phyloP scores from a whole-genome alignment of 2,797 vertebrate species.

The Anniella stebbinsi region DNA sequence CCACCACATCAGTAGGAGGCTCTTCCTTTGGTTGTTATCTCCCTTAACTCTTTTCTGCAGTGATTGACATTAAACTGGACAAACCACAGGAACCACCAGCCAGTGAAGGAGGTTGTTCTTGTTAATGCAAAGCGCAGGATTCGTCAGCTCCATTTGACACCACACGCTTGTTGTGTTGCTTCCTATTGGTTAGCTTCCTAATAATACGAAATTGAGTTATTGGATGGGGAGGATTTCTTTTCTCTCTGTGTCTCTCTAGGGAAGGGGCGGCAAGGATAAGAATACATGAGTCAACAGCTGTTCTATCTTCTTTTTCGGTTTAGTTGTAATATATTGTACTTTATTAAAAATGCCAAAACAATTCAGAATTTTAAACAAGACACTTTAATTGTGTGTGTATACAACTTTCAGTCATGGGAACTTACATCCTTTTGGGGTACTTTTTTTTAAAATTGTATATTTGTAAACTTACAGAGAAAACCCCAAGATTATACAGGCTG shows the following conservation, averaged over 20 bases:
- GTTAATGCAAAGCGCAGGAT: slow-evolving; percentile 83
- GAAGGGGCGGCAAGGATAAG: slow-evolving; percentile 65
- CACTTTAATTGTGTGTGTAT: slow-evolving; percentile 80
- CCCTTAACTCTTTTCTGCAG: slow-evolving; percentile 84
- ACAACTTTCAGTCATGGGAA: slow-evolving; percentile 80
- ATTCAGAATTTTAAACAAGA: slow-evolving; percentile 77
- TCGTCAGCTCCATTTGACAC: slow-evolving; percentile 78
- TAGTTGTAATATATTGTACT: slow-evolving; percentile 90
- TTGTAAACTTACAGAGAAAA: slow-evolving; percentile 85
- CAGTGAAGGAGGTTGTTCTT: slow-evolving; percentile 90
- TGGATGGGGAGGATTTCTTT: slow-evolving; percentile 84
- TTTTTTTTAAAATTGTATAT: slow-evolving; percentile 86
- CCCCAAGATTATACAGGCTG: slow-evolving; percentile 30
- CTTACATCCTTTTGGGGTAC: slow-evolving; percentile 75
- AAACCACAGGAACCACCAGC: slow-evolving; percentile 86
- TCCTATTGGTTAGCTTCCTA: slow-evolving; percentile 89
- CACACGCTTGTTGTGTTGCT: slow-evolving; percentile 90
- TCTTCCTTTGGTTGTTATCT: neutral
- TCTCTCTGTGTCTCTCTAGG: slow-evolving; percentile 79
- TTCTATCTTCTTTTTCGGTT: slow-evolving; percentile 77
- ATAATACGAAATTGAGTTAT: slow-evolving; percentile 77
- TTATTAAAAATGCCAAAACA: slow-evolving; percentile 91
- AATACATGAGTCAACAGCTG: slow-evolving; percentile 74
- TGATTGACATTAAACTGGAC: slow-evolving; percentile 93
- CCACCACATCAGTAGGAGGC: neutral